Evolutionary conservation across 53 echinoderm and acorn worm genomes (phyloP).

Genomic region (Stichopus horrens): DNA sequence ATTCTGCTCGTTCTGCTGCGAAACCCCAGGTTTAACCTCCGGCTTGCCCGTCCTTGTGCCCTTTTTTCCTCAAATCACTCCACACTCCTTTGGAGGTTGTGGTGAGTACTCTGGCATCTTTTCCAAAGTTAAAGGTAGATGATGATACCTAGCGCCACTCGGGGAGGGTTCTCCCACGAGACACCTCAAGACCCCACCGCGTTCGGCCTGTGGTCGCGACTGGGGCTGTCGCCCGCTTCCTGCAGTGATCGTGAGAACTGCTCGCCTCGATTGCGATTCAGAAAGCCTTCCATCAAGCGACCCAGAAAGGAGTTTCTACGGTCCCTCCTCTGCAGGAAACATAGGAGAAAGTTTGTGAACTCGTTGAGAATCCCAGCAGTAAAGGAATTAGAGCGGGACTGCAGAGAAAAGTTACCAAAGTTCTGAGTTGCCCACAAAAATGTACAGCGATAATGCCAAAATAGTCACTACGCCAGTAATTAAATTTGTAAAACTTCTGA

Average conservation of each 20-base stretch:
- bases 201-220: not conserved
- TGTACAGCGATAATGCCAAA: no score
- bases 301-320: not conserved
- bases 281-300: not conserved
- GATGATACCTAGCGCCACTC: not conserved
- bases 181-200: not conserved
- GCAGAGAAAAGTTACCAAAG: no score
- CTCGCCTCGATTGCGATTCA: not conserved
- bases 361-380: no score
- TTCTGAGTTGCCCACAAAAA: no score
- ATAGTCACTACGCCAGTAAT: no score
- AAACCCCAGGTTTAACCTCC: not conserved
- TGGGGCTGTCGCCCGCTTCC: not conserved
- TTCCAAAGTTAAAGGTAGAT: no score
- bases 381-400: no score
- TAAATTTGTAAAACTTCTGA: no score
- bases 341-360: not conserved
- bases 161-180: not conserved
- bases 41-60: not conserved
- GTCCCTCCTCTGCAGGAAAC: not conserved
- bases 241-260: not conserved
- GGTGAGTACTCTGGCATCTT: not conserved
- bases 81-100: not conserved
- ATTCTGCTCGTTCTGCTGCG: not conserved
- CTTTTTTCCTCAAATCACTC: not conserved